Percentiles rank a stretch among this genome's conserved stretches.
These are phyloP conservation scores for Tenebrosternarchus preto DNA, from an alignment of 2,113 vertebrate genomes.

Conservation along the genomic window DNA sequence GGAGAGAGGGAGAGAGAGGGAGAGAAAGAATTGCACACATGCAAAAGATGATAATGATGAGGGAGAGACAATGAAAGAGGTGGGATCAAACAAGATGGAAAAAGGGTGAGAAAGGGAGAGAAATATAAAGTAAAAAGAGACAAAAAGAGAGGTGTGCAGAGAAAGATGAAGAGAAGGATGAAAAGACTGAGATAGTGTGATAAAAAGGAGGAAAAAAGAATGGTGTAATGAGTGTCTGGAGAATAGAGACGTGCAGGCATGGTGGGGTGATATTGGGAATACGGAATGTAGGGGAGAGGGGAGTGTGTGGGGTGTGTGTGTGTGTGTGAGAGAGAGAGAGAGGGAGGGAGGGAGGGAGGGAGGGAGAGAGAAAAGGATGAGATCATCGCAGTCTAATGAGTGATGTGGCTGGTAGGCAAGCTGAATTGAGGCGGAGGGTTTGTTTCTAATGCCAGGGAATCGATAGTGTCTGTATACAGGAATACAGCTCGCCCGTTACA, in stretches of 20 bases:
- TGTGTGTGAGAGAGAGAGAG: constrained; percentile 51
- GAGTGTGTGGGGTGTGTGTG: constrained; percentile 26
- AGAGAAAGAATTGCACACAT: background rate
- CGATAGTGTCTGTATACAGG: constrained; percentile 62
- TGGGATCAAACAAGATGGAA: too few relatives aligned
- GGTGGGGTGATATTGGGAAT: constrained; percentile 39
- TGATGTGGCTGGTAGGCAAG: constrained; percentile 54
- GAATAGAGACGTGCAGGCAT: constrained; percentile 31
- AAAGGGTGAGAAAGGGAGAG: too few relatives aligned
- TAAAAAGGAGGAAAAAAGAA: constrained; percentile 26
- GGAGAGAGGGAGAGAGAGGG: background rate
- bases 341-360: constrained; percentile 59
- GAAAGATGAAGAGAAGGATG: background rate
- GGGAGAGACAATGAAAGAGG: too few relatives aligned
- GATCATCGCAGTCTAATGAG: constrained; percentile 77
- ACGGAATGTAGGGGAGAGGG: constrained; percentile 27
- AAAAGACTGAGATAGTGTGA: background rate
- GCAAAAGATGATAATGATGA: background rate
- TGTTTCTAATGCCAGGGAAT: constrained; percentile 52
- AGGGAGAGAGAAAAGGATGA: constrained; percentile 72
- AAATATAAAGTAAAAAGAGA: too few relatives aligned
- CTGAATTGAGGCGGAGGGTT: constrained; percentile 39
- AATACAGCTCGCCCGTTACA: constrained; percentile 45
- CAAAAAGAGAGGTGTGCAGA: too few relatives aligned
- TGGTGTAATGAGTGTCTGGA: constrained; percentile 32